Conservation (phyloP, 2,113 vertebrate species). For the Scartelaos histophorus region DNA sequence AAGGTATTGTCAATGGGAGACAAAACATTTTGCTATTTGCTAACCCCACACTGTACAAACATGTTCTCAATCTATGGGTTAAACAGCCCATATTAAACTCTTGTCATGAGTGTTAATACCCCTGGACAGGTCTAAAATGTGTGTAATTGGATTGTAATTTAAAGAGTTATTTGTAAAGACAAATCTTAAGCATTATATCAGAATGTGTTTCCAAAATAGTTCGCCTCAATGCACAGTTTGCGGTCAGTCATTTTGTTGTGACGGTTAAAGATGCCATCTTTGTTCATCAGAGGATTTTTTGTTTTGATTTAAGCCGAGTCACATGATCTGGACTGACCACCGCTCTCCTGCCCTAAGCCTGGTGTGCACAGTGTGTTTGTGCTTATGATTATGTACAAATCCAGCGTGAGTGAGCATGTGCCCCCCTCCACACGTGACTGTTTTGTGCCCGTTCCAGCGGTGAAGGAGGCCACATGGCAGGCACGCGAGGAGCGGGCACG, state of each 20-base stretch:
- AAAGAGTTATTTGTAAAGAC: background rate
- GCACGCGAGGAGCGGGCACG: conserved; percentile 87
- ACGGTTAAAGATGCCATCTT: conserved; percentile 20
- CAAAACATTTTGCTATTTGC: background rate
- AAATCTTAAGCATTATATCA: background rate
- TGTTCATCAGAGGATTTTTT: conserved; percentile 39
- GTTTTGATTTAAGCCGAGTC: conserved; percentile 54
- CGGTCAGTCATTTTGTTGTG: conserved; percentile 7
- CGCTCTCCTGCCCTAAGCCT: conserved; percentile 36
- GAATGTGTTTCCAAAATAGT: background rate
- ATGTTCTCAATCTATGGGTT: no score
- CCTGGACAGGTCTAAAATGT: background rate
- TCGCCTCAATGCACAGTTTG: background rate
- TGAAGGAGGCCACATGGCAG: conserved; percentile 86
- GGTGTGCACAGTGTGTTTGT: conserved; percentile 14
- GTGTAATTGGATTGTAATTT: background rate
- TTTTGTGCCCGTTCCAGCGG: conserved; percentile 69
- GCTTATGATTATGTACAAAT: background rate
- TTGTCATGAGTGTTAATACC: background rate
- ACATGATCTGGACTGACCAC: conserved; percentile 56
- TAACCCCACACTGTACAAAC: background rate
- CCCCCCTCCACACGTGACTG: conserved; percentile 2
- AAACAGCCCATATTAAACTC: no score
- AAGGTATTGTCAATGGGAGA: background rate
- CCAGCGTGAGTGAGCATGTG: background rate